These are phyloP conservation scores for Leptocoma aspasia DNA, from an alignment of 2,113 vertebrate species.

Conservation along the genomic window DNA sequence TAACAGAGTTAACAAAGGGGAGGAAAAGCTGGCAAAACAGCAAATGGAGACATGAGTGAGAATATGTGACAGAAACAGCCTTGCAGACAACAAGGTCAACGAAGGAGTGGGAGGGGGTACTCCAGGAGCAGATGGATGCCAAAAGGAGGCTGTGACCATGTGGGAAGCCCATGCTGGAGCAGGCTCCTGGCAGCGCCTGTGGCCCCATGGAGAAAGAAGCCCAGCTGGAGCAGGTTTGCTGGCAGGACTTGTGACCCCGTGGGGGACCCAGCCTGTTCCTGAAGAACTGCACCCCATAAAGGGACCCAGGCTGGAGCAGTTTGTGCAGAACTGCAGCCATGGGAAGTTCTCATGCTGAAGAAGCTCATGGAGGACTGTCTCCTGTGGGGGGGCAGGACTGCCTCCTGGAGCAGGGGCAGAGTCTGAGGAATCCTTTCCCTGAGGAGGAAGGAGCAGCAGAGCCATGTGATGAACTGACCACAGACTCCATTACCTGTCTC, in stretches of 20 bases:
- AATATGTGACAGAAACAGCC: neutral
- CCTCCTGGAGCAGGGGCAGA: neutral
- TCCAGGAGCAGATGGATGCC: neutral
- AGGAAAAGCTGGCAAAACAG: neutral
- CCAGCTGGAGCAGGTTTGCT: neutral
- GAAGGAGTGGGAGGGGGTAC: neutral
- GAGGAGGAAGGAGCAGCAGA: neutral
- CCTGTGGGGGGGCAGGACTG: neutral
- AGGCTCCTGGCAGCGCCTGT: neutral
- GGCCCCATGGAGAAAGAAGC: neutral
- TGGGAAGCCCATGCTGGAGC: neutral
- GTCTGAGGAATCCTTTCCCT: neutral
- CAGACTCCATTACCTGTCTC: neutral
- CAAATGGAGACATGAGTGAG: neutral
- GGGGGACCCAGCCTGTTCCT: neutral
- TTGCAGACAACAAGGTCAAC: neutral
- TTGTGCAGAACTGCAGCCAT: neutral
- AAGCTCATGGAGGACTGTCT: neutral
- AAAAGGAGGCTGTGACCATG: neutral
- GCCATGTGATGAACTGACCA: neutral
- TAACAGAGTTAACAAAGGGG: neutral
- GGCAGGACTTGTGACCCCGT: fast-evolving
- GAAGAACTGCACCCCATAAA: neutral
- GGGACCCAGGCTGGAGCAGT: neutral
- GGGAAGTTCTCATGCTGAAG: neutral